Base-by-base conservation (phyloP, 2,797 vertebrate species). In the Nannoperca obscura region DNA sequence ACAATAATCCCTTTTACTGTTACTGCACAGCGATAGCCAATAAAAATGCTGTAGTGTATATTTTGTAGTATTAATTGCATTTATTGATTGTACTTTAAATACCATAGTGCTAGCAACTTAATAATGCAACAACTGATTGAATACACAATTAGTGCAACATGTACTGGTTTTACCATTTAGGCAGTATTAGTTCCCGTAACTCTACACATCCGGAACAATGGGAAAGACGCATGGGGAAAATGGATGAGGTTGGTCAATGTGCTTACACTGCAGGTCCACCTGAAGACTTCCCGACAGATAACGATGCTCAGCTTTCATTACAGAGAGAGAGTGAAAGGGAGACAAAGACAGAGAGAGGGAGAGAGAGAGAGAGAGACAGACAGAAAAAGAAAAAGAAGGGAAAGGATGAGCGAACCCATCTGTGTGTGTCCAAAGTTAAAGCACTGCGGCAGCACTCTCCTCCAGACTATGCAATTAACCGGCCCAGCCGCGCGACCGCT, bases 1-100 rank as follows among this genome's bases (percentile, higher is more conserved):
- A 61, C 81, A 86, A 84, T 82, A 91, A 88, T 85, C 71, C 57
- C 57, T 64, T 77, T 84, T 71, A 78, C 78, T 57, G 52, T 78
- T 85, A 70, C 74, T 71, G 55, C 69, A 72, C 58, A 82, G 60
- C 75, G 74, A 67, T 78, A 72, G 83, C 61, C 40, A 64, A 58
- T 70, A 64, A 60, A 83, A 80, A 72, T 65, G 34, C 53, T 66
- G 52, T 15, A 4, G 63, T 60, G 40, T 60, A 47, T 74, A 49
- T 74, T 79, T 80, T 78, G 32, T 47, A 53, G 46, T 81, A 82
- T 86, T 87, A 90, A 92, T 91, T 92, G 84, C 83, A 69, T 91
- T 76, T 85, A 91, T 94, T 63, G 91, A 93, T 89, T 71, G 42
- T 0, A n/a, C 42, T 86, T 88, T 76, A 86, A 91, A 88, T 58